Evolutionary conservation across 2,113 vertebrate genomes (phyloP).

Genomic region (Syngnathoides biaculeatus): DNA sequence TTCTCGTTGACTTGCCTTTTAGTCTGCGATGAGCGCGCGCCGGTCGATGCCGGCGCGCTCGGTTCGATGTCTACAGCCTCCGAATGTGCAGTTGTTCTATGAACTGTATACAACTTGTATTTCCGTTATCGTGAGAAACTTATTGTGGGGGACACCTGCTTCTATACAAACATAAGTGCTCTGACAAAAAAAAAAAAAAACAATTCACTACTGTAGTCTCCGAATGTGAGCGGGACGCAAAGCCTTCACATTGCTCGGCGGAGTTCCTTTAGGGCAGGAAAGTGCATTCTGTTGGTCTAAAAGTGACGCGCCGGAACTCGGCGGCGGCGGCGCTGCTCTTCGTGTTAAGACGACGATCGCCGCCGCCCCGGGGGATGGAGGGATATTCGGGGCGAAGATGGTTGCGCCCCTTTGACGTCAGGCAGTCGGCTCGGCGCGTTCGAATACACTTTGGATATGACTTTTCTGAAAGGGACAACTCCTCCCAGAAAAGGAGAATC

Average conservation of each 20-base stretch:
- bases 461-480: conserved; percentile 39
- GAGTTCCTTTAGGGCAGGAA: conserved; percentile 34
- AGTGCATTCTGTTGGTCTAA: conserved; percentile 58
- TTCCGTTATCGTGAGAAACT: conserved; percentile 44
- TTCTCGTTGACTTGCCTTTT: conserved; percentile 65
- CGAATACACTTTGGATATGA: conserved; percentile 63
- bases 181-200: conserved; percentile 52
- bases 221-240: conserved; percentile 41
- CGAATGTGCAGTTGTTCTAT: conserved; percentile 47
- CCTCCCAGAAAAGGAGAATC: conserved; percentile 23
- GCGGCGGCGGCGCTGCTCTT: conserved; percentile 34
- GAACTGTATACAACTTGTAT: conserved; percentile 27
- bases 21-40: conserved; percentile 30
- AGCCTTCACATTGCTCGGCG: conserved; percentile 20
- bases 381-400: conserved; percentile 34
- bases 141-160: conserved; percentile 47
- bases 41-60: conserved; percentile 39
- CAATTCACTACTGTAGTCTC: conserved; percentile 38
- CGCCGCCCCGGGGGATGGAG: conserved; percentile 22
- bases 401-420: conserved; percentile 31
- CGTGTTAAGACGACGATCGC: conserved; percentile 32
- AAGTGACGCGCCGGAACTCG: conserved; percentile 48
- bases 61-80: conserved; percentile 39
- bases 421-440: conserved; percentile 12
- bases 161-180: conserved; percentile 58